These are phyloP conservation scores for Bicyclus anynana DNA, from an alignment of 1,140 invertebrate genomes.

Conservation along the genomic window DNA sequence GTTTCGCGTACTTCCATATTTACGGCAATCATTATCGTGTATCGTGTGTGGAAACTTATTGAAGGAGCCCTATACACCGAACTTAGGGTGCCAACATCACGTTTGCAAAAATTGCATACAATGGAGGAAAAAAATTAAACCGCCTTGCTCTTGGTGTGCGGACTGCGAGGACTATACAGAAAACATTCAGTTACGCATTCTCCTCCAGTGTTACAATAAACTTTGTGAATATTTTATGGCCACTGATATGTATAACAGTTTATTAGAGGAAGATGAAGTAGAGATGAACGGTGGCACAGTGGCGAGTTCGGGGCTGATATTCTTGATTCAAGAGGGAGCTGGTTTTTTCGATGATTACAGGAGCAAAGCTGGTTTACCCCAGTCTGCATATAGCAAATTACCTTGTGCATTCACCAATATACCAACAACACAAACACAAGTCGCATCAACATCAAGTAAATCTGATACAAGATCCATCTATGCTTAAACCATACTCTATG, in stretches of 20 bases:
- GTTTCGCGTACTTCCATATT: slow-evolving; percentile 88
- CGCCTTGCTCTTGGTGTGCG: slow-evolving; percentile 90
- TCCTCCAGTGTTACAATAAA: slow-evolving; percentile 92
- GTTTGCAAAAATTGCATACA: slow-evolving; percentile 89
- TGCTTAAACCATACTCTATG: no score
- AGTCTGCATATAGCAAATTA: slow-evolving; percentile 84
- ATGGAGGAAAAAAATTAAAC: slow-evolving; percentile 89
- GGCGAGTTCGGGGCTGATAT: slow-evolving; percentile 81
- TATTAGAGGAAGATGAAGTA: slow-evolving; percentile 77
- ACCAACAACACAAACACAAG: slow-evolving; percentile 81
- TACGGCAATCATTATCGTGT: slow-evolving; percentile 91
- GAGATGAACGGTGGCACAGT: slow-evolving; percentile 66
- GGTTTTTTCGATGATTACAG: slow-evolving; percentile 87
- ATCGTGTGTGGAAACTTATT: slow-evolving; percentile 91
- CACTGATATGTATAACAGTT: slow-evolving; percentile 82
- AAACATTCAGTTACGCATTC: slow-evolving; percentile 87
- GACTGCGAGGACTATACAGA: slow-evolving; percentile 90
- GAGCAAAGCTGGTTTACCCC: slow-evolving; percentile 81
- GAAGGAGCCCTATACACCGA: slow-evolving; percentile 88
- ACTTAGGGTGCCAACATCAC: slow-evolving; percentile 90
- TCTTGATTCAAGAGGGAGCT: slow-evolving; percentile 88
- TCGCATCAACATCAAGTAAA: slow-evolving; percentile 54
- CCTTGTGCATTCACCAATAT: slow-evolving; percentile 85
- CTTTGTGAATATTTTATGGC: slow-evolving; percentile 89
- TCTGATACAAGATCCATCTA: slow-evolving; percentile 58